phyloP scores from a whole-genome alignment of 2,888 invertebrate species.

The Apocheima hispidaria region DNA sequence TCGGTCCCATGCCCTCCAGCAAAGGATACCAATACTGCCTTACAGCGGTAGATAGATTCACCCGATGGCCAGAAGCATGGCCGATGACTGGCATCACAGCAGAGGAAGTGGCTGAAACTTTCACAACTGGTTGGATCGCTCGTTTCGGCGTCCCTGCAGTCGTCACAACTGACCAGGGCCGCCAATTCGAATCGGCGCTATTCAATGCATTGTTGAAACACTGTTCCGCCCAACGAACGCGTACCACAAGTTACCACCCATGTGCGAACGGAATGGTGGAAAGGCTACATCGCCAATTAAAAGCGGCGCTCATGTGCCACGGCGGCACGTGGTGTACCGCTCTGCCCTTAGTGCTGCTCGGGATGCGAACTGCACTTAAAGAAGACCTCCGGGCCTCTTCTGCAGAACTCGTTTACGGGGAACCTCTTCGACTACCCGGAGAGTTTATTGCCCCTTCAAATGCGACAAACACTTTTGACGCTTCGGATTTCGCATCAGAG shows the following conservation, averaged over 20 bases:
- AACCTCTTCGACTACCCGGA: slow-evolving; percentile 5
- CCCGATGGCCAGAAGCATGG: slow-evolving; percentile 3
- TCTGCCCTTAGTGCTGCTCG: slow-evolving; percentile 4
- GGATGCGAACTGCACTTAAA: slow-evolving; percentile 8
- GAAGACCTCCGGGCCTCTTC: slow-evolving; percentile 5
- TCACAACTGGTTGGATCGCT: background rate
- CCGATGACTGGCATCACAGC: background rate
- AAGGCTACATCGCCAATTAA: background rate
- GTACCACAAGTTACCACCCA: background rate
- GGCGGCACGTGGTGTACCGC: background rate
- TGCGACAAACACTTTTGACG: background rate
- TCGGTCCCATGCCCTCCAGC: background rate
- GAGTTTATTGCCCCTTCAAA: background rate
- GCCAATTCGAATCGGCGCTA: slow-evolving; percentile 1
- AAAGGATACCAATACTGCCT: background rate
- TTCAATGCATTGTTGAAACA: background rate
- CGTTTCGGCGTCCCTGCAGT: background rate
- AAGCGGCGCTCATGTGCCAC: slow-evolving; percentile 14
- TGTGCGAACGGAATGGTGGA: slow-evolving; percentile 15
- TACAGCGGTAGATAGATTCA: background rate
- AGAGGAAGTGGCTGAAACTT: background rate
- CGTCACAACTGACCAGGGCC: slow-evolving; percentile 3
- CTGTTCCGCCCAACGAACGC: background rate
- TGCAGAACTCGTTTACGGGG: slow-evolving; percentile 13
- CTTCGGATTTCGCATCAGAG: background rate